Conservation (phyloP, 2,113 vertebrate species). For the Sinocyclocheilus grahami region DNA sequence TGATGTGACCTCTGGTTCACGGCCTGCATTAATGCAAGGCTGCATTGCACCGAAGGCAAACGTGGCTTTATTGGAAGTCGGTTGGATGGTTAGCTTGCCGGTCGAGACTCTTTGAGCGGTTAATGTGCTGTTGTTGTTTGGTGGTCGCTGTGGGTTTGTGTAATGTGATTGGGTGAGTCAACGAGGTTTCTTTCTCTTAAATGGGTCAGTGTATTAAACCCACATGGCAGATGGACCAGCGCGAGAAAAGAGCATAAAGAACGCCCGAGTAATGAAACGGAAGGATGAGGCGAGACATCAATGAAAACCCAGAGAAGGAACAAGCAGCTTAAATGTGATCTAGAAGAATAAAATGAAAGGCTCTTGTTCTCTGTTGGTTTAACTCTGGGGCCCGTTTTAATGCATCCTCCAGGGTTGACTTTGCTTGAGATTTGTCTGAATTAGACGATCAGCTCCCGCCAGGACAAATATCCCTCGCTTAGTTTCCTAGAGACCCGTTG, state of each 20-base stretch:
- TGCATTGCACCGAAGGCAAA: neutral
- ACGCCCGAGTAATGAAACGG: neutral
- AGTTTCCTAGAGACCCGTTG: neutral
- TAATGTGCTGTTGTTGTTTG: neutral
- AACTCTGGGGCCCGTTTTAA: neutral
- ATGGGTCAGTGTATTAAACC: neutral
- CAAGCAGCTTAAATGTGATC: neutral
- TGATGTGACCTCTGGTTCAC: neutral
- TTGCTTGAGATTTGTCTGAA: neutral
- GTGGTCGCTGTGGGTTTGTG: neutral
- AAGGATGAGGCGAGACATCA: neutral
- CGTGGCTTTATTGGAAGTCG: neutral
- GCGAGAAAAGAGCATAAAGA: neutral
- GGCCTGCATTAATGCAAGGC: conserved; percentile 4
- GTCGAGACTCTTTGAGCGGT: neutral
- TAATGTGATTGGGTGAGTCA: neutral
- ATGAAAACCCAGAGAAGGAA: neutral
- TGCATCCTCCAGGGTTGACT: neutral
- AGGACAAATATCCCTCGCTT: neutral
- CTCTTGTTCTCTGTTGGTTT: neutral
- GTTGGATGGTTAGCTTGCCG: neutral
- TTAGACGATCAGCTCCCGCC: neutral
- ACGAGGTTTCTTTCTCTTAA: neutral
- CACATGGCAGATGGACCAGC: neutral
- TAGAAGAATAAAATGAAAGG: neutral